phyloP scores from a whole-genome alignment of 2,113 vertebrate species.

The Ceyx cyanopectus region DNA sequence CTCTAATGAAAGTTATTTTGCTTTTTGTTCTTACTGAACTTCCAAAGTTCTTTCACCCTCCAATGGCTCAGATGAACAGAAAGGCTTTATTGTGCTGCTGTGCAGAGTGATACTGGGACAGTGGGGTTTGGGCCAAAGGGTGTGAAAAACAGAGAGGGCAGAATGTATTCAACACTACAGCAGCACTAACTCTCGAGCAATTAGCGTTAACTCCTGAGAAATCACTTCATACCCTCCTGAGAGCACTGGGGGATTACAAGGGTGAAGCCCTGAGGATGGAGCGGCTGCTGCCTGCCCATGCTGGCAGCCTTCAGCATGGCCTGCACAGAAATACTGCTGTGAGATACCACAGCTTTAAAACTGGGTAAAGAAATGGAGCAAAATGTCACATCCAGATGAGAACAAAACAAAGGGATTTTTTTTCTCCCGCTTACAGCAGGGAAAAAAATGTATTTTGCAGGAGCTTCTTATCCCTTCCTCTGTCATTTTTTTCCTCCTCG shows the following conservation, averaged over 20 bases:
- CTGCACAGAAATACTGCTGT: background rate
- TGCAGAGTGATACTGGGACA: background rate
- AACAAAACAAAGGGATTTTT: background rate
- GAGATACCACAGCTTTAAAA: background rate
- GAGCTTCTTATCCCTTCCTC: conserved; percentile 8
- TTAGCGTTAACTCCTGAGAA: background rate
- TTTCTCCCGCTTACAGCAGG: background rate
- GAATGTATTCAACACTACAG: background rate
- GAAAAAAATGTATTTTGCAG: background rate
- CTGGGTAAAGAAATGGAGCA: background rate
- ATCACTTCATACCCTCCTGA: background rate
- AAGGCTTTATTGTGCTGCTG: background rate
- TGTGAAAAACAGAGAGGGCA: fast-evolving
- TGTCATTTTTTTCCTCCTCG: background rate
- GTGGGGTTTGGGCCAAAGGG: background rate
- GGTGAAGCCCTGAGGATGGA: background rate
- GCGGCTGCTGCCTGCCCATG: background rate
- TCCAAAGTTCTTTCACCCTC: background rate
- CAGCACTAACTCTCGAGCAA: background rate
- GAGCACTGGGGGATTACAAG: background rate
- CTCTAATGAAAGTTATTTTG: background rate
- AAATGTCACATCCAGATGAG: conserved; percentile 29
- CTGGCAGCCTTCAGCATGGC: background rate
- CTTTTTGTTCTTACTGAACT: background rate
- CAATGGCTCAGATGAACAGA: background rate